These are phyloP conservation scores for Neomorphus geoffroyi DNA, from an alignment of 2,797 vertebrate genomes.

Conservation along the genomic window DNA sequence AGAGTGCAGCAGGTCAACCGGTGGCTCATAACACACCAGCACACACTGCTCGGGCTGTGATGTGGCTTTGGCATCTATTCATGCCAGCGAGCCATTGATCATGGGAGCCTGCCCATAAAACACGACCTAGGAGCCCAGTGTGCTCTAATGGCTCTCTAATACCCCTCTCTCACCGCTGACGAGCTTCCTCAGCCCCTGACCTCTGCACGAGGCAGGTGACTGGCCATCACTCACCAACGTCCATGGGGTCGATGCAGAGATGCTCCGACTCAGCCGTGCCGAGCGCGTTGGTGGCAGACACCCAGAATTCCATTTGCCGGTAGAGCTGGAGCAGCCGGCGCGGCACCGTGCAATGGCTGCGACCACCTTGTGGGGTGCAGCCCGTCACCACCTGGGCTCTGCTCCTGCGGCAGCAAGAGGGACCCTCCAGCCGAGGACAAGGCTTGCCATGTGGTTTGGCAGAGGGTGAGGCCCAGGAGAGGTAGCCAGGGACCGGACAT, in stretches of 20 bases:
- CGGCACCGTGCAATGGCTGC: conserved; percentile 74
- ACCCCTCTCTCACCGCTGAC: not conserved
- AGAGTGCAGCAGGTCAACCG: conserved; percentile 54
- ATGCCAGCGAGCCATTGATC: not conserved
- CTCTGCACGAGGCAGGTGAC: rapidly evolving
- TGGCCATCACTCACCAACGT: conserved; percentile 77
- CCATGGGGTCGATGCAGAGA: conserved; percentile 81
- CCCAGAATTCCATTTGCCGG: conserved; percentile 79
- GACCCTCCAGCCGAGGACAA: rapidly evolving
- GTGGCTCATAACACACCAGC: not conserved
- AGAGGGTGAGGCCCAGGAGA: not conserved
- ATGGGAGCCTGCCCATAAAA: not conserved
- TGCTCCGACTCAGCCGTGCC: conserved; percentile 69
- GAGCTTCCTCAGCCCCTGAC: not conserved
- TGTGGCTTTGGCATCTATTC: not conserved
- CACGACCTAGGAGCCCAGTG: rapidly evolving
- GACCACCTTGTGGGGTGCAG: conserved; percentile 28
- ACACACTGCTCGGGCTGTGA: not conserved
- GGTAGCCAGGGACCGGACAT: rapidly evolving
- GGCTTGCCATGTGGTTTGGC: rapidly evolving
- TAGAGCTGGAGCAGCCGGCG: conserved; percentile 78
- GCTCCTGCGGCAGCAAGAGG: conserved; percentile 29
- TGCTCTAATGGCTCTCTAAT: not conserved
- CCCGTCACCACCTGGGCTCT: not conserved
- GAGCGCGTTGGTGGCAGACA: conserved; percentile 83